A percentile compares a stretch with the other conserved stretches of the same genome.
These are phyloP conservation scores for Podilymbus podiceps DNA, from an alignment of 2,113 vertebrate species.

Conservation along the genomic window DNA sequence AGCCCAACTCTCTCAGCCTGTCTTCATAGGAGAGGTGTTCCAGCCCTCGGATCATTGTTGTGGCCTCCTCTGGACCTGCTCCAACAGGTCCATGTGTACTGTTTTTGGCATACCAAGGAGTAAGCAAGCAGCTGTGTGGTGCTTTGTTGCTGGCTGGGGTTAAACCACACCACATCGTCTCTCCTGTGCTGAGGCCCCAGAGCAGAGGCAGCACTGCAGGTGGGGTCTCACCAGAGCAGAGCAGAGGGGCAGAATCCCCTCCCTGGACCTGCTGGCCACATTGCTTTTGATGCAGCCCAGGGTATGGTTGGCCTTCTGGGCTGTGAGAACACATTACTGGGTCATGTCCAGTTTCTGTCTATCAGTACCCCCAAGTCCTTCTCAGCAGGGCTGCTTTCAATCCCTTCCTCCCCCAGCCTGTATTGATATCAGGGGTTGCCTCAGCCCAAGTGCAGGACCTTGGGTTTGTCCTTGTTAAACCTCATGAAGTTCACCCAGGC, in stretches of 20 bases:
- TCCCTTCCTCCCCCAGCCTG: neutral
- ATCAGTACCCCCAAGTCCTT: neutral
- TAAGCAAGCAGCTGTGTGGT: no score
- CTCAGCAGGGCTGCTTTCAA: neutral
- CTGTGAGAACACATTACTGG: fast-evolving
- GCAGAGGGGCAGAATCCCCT: neutral
- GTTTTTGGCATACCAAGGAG: no score
- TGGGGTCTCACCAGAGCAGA: neutral
- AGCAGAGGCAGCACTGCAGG: neutral
- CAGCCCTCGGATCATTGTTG: neutral
- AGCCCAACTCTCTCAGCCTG: neutral
- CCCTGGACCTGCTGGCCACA: fast-evolving
- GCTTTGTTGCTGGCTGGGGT: no score
- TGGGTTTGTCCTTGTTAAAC: neutral
- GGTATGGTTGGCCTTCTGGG: neutral
- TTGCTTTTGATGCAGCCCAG: neutral
- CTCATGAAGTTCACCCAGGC: neutral
- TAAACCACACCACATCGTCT: neutral
- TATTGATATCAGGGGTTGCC: fast-evolving
- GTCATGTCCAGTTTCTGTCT: neutral
- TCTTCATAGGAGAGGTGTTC: neutral
- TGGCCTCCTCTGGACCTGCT: fast-evolving
- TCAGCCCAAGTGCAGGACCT: neutral
- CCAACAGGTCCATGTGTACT: neutral
- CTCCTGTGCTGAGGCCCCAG: neutral